phyloP scores from a whole-genome alignment of 2,113 vertebrate species.

The Tetraodon nigroviridis region DNA sequence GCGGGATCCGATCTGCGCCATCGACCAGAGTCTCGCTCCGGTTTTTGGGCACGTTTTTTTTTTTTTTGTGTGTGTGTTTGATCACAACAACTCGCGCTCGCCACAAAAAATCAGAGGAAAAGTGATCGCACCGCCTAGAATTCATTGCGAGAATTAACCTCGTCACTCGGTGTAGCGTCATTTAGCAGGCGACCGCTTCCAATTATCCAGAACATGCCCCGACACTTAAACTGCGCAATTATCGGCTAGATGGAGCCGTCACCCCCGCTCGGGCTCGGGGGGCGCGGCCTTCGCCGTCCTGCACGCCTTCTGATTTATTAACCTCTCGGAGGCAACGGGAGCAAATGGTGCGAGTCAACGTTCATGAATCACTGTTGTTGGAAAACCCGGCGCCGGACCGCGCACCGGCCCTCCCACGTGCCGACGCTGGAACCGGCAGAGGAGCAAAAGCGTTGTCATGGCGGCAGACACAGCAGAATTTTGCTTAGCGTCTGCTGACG shows the following conservation, averaged over 20 bases:
- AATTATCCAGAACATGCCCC: slow-evolving; percentile 53
- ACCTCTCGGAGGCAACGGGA: slow-evolving; percentile 19
- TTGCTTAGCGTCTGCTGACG: no score
- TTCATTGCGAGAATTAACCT: slow-evolving; percentile 29
- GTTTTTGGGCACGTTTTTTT: no score
- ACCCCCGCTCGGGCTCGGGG: slow-evolving; percentile 9
- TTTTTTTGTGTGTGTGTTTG: no score
- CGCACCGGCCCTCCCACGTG: no score
- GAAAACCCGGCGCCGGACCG: not conserved
- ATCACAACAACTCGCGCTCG: not conserved
- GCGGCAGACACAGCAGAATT: not conserved
- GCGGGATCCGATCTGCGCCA: slow-evolving; percentile 1
- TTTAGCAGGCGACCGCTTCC: slow-evolving; percentile 32
- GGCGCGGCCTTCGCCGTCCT: not conserved
- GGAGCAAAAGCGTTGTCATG: not conserved
- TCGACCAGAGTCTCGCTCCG: not conserved
- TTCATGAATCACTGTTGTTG: slow-evolving; percentile 34
- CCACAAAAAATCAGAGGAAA: slow-evolving; percentile 23
- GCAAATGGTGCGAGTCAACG: slow-evolving; percentile 12
- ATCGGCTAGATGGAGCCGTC: slow-evolving; percentile 43
- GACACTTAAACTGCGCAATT: slow-evolving; percentile 48
- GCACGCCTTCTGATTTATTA: slow-evolving; percentile 27
- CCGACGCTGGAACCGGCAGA: not conserved
- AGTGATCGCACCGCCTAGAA: slow-evolving; percentile 38
- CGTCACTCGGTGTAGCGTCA: not conserved